These are phyloP conservation scores for Eurosta solidaginis DNA, from an alignment of 1,140 invertebrate species.

Conservation along the genomic window DNA sequence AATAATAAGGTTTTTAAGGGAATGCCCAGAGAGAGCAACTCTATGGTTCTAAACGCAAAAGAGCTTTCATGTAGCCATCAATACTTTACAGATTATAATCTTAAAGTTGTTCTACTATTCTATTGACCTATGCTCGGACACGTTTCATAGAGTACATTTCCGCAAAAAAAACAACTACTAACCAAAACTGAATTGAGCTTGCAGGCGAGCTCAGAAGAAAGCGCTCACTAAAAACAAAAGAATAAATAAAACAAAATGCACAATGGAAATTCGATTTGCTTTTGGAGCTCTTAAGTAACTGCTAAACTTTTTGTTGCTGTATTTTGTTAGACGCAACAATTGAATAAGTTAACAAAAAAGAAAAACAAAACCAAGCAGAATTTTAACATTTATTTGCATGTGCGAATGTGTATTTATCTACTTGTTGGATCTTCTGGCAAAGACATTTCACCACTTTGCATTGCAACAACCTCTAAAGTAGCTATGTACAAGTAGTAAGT, in stretches of 20 bases:
- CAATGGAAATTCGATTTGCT: background rate
- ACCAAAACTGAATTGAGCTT: background rate
- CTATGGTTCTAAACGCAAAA: too few relatives aligned
- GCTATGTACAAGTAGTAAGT: background rate
- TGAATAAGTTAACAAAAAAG: too few relatives aligned
- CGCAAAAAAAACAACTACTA: background rate
- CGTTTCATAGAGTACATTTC: slow-evolving; percentile 14
- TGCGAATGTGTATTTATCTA: background rate
- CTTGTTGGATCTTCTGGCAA: background rate
- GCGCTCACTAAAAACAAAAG: background rate
- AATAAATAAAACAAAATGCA: background rate
- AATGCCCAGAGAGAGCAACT: too few relatives aligned
- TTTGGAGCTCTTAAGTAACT: background rate
- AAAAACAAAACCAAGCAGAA: background rate
- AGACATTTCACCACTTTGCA: slow-evolving; percentile 12
- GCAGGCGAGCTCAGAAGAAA: background rate
- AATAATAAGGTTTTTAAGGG: too few relatives aligned
- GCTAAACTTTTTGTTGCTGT: background rate
- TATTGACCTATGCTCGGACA: background rate
- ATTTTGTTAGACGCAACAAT: background rate
- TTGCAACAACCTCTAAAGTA: background rate
- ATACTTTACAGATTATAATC: too few relatives aligned
- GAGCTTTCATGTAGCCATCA: too few relatives aligned
- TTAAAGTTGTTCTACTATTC: background rate
- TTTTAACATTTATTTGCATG: background rate